phyloP scores from a whole-genome alignment of 2,113 vertebrate genomes.

The Rutilus rutilus region DNA sequence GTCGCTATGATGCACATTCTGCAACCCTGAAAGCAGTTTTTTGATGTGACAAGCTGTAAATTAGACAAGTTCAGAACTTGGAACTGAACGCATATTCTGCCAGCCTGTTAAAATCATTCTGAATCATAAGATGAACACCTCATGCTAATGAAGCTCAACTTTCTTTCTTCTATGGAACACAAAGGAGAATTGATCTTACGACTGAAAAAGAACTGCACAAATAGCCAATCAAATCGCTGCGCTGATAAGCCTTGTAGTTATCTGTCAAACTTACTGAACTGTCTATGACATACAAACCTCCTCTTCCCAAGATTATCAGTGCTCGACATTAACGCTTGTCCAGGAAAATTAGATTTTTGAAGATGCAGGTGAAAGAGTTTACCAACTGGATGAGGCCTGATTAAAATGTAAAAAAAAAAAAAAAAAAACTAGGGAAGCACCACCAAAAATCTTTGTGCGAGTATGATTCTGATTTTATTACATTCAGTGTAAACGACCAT shows the following conservation, averaged over 20 bases:
- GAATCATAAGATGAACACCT: not conserved
- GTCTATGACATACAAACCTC: too few species aligned
- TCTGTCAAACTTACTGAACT: too few species aligned
- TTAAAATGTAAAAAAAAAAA: not conserved
- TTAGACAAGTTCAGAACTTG: not conserved
- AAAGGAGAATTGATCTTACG: not conserved
- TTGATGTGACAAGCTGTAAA: not conserved
- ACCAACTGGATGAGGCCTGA: not conserved
- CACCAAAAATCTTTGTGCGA: too few species aligned
- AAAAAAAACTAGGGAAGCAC: not conserved
- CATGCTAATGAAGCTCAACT: not conserved
- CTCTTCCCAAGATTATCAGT: too few species aligned
- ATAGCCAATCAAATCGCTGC: too few species aligned
- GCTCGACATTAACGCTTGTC: not conserved
- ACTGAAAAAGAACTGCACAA: too few species aligned
- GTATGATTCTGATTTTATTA: too few species aligned
- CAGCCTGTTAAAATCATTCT: not conserved
- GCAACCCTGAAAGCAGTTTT: not conserved
- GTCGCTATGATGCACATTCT: too few species aligned
- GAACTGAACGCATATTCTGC: not conserved
- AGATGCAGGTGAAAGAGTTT: not conserved
- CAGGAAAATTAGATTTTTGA: not conserved
- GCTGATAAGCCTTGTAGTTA: too few species aligned
- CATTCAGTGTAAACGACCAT: too few species aligned
- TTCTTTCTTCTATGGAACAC: not conserved